These are phyloP conservation scores for Lutjanus erythropterus DNA, from an alignment of 2,113 vertebrate species.

Conservation along the genomic window DNA sequence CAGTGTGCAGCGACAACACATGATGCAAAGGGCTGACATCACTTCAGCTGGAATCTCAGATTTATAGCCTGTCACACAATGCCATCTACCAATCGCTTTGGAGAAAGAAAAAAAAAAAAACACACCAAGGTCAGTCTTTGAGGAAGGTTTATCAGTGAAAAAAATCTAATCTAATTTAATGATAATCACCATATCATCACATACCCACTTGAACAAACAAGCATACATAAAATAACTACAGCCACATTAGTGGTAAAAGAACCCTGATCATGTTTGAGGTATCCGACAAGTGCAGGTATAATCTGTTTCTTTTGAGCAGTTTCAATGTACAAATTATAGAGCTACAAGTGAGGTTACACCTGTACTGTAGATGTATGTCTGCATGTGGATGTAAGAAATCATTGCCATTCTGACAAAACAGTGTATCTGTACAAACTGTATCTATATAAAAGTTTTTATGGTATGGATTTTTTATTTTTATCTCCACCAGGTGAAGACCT, in stretches of 20 bases:
- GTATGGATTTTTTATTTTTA: too few species aligned
- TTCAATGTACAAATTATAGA: too few species aligned
- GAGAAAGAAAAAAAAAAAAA: conserved; percentile 51
- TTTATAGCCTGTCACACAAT: conserved; percentile 63
- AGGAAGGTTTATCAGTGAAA: conserved; percentile 28
- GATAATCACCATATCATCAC: not conserved
- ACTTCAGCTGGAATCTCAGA: conserved; percentile 75
- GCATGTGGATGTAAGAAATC: too few species aligned
- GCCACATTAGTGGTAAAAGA: not conserved
- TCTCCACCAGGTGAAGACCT: too few species aligned
- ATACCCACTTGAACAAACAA: not conserved
- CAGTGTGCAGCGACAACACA: conserved; percentile 72
- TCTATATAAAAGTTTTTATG: too few species aligned
- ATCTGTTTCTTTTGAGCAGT: too few species aligned
- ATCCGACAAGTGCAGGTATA: not conserved
- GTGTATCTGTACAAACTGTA: too few species aligned
- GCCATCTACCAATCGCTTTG: conserved; percentile 45
- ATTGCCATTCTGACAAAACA: too few species aligned
- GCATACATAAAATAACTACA: not conserved
- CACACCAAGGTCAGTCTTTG: conserved; percentile 69
- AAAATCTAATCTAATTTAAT: not conserved
- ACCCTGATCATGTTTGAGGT: not conserved
- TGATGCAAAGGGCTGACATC: conserved; percentile 81
- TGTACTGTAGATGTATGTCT: too few species aligned
- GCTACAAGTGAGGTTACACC: too few species aligned